Conservation (phyloP, 2,888 invertebrate genomes). For the Busseola fusca region DNA sequence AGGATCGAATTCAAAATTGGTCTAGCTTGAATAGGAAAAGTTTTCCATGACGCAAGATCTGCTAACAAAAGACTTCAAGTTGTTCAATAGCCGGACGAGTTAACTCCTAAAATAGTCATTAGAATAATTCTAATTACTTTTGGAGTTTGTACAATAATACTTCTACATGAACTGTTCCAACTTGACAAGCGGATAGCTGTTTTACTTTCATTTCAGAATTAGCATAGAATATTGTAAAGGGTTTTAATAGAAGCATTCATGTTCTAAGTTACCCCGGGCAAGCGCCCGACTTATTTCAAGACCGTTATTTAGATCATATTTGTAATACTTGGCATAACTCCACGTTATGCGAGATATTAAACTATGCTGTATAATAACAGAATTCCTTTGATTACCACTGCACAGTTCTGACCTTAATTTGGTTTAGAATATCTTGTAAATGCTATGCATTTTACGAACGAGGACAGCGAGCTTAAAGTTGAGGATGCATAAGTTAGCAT, state of each 20-base stretch:
- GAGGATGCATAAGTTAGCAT: conserved; percentile 20
- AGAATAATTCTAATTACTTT: conserved; percentile 37
- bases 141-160: conserved; percentile 30
- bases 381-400: conserved; percentile 55
- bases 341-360: conserved; percentile 52
- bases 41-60: conserved; percentile 7
- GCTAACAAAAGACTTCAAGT: conserved; percentile 15
- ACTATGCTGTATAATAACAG: conserved; percentile 53
- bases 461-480: conserved; percentile 6
- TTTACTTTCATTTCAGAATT: conserved; percentile 40
- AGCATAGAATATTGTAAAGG: conserved; percentile 24
- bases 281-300: conserved; percentile 39
- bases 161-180: conserved; percentile 20
- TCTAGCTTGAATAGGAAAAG: not conserved
- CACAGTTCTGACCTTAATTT: conserved; percentile 51
- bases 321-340: conserved; percentile 55
- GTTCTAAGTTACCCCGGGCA: conserved; percentile 19
- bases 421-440: conserved; percentile 46
- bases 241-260: conserved; percentile 15
- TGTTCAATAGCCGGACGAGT: conserved; percentile 6
- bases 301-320: conserved; percentile 36
- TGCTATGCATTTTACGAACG: conserved; percentile 43
- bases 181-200: conserved; percentile 29
- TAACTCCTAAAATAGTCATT: conserved; percentile 26
- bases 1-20: not conserved